A percentile compares a stretch with the other conserved stretches of the same genome.
These are phyloP conservation scores for Galleria mellonella DNA, from an alignment of 1,140 invertebrate species.

Conservation along the genomic window DNA sequence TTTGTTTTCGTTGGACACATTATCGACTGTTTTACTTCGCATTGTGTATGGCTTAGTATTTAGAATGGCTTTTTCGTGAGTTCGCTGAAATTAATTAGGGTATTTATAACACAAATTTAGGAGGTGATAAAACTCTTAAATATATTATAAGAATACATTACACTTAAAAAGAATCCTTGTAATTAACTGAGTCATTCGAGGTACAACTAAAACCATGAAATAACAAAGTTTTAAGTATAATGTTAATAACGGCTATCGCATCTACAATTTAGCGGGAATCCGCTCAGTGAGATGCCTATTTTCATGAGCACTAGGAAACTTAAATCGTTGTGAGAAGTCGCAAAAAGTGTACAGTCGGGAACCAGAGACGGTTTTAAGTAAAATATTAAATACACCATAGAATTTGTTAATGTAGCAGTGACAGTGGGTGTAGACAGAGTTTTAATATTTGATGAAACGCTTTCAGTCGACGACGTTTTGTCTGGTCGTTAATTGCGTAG, in stretches of 20 bases:
- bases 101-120: conserved; percentile 1
- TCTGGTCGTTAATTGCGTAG: conserved; percentile 45
- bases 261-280: conserved; percentile 36
- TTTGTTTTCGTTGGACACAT: conserved; percentile 38
- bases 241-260: conserved; percentile 21
- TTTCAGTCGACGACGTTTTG: conserved; percentile 28
- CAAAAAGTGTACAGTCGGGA: conserved; percentile 41
- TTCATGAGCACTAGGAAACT: conserved; percentile 41
- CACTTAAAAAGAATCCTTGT: background rate
- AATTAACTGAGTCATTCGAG: background rate
- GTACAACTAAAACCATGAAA: background rate
- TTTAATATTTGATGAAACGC: conserved; percentile 56
- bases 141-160: background rate
- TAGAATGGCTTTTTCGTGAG: conserved; percentile 37
- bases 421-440: conserved; percentile 18
- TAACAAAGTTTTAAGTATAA: conserved; percentile 2
- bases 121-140: background rate
- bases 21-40: conserved; percentile 30
- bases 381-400: conserved; percentile 57
- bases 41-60: conserved; percentile 30
- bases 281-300: conserved; percentile 20
- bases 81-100: conserved; percentile 36
- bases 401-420: conserved; percentile 36
- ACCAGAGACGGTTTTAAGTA: conserved; percentile 58
- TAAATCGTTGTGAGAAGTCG: conserved; percentile 35